phyloP scores from a whole-genome alignment of 2,113 vertebrate species.

The Ciconia maguari region DNA sequence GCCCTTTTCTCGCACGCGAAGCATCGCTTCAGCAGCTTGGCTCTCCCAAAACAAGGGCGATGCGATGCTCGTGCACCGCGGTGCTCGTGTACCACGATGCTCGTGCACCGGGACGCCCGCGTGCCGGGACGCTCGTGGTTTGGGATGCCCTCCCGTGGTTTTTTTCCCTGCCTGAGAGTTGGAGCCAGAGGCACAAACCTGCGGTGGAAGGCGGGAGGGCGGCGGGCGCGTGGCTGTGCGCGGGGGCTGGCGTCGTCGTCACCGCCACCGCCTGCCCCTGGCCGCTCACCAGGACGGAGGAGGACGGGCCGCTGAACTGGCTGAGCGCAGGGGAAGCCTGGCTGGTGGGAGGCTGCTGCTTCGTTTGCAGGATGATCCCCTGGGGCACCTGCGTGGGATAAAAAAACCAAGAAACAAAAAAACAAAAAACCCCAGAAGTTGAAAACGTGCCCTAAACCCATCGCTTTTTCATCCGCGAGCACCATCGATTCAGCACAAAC shows the following conservation, averaged over 20 bases:
- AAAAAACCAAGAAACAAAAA: background rate
- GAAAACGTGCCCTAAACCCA: background rate
- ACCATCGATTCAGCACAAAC: background rate
- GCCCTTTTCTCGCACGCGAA: background rate
- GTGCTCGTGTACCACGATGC: too few relatives aligned
- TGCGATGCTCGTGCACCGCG: rapidly evolving
- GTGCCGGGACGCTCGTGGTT: background rate
- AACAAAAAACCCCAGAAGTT: background rate
- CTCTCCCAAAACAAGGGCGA: background rate
- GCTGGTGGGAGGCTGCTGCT: conserved; percentile 45
- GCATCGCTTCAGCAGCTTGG: background rate
- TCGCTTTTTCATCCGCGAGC: too few relatives aligned
- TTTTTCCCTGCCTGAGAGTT: background rate
- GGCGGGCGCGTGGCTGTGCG: conserved; percentile 47
- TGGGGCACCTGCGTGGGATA: conserved; percentile 79
- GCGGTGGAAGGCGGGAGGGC: conserved; percentile 58
- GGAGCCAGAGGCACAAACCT: background rate
- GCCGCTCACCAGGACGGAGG: conserved; percentile 69
- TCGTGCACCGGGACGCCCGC: too few relatives aligned
- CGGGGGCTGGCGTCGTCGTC: background rate
- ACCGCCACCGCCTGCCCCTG: conserved; percentile 57
- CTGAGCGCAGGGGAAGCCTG: conserved; percentile 34
- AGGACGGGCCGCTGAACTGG: conserved; percentile 50
- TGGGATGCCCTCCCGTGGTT: background rate
- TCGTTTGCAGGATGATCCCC: conserved; percentile 79